phyloP scores from a whole-genome alignment of 2,113 vertebrate genomes.

The Etheostoma cragini region DNA sequence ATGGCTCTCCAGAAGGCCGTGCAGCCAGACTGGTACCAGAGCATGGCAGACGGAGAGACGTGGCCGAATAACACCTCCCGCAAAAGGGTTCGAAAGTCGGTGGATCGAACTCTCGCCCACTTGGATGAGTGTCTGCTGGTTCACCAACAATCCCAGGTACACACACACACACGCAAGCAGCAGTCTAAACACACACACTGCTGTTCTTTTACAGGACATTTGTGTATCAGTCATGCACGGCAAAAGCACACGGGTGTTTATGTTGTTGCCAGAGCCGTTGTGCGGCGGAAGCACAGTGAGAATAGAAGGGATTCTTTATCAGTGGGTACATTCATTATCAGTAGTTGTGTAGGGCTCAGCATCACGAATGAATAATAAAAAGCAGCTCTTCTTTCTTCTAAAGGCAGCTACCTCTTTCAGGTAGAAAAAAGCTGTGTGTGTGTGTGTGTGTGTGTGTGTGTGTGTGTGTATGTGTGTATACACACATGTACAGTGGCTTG shows the following conservation, averaged over 20 bases:
- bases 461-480: no score
- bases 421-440: background rate
- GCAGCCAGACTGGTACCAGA: constrained; percentile 95
- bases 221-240: constrained; percentile 39
- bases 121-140: constrained; percentile 90
- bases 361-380: constrained; percentile 36
- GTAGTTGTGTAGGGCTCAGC: constrained; percentile 9
- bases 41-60: constrained; percentile 93
- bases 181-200: background rate
- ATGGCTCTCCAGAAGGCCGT: constrained; percentile 90
- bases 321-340: constrained; percentile 15
- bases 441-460: no score
- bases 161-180: constrained; percentile 33
- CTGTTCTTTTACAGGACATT: background rate
- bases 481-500: no score
- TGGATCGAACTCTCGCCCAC: constrained; percentile 93
- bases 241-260: constrained; percentile 10
- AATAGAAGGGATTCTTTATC: constrained; percentile 42
- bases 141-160: constrained; percentile 89
- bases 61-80: constrained; percentile 82
- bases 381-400: background rate
- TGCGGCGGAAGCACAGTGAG: constrained; percentile 16
- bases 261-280: background rate
- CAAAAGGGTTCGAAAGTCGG: constrained; percentile 92
- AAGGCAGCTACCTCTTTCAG: constrained; percentile 13